These are phyloP conservation scores for Stigmatopora nigra DNA, from an alignment of 2,113 vertebrate species.

Conservation along the genomic window DNA sequence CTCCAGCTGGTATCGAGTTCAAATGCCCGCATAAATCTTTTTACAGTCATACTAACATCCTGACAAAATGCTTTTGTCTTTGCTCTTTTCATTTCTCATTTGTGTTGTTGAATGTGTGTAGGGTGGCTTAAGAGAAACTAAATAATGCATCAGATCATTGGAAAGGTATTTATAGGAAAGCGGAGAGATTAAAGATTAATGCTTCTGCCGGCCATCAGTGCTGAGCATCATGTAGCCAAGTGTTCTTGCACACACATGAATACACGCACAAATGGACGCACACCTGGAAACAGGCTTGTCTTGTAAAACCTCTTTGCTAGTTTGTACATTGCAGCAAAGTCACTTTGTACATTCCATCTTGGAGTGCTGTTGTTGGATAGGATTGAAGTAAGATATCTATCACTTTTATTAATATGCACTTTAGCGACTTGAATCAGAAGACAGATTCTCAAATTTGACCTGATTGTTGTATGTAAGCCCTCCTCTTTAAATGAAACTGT, in stretches of 20 bases:
- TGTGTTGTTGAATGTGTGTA: constrained; percentile 26
- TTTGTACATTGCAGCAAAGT: constrained; percentile 20
- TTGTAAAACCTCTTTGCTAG: constrained; percentile 15
- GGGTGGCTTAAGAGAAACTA: constrained; percentile 41
- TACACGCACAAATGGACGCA: constrained; percentile 3
- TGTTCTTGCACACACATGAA: neutral
- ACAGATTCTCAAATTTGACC: too few species aligned
- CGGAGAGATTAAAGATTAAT: constrained; percentile 62
- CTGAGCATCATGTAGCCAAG: constrained; percentile 36
- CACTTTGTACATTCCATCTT: neutral
- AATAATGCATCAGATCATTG: constrained; percentile 70
- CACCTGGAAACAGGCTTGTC: constrained; percentile 5
- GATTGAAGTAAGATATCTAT: neutral
- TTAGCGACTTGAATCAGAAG: too few species aligned
- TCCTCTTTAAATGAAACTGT: too few species aligned
- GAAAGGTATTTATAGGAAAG: constrained; percentile 69
- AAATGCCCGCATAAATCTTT: constrained; percentile 16
- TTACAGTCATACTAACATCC: constrained; percentile 22
- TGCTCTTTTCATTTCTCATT: constrained; percentile 31
- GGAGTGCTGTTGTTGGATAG: neutral
- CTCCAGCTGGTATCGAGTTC: constrained; percentile 12
- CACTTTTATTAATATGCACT: too few species aligned
- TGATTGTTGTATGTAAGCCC: too few species aligned
- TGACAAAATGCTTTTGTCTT: constrained; percentile 26
- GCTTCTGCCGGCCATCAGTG: constrained; percentile 58